Percentiles rank a stretch among this genome's conserved stretches.
These are phyloP conservation scores for Eulemur coronatus DNA, from an alignment of 2,797 vertebrate genomes.

Conservation along the genomic window DNA sequence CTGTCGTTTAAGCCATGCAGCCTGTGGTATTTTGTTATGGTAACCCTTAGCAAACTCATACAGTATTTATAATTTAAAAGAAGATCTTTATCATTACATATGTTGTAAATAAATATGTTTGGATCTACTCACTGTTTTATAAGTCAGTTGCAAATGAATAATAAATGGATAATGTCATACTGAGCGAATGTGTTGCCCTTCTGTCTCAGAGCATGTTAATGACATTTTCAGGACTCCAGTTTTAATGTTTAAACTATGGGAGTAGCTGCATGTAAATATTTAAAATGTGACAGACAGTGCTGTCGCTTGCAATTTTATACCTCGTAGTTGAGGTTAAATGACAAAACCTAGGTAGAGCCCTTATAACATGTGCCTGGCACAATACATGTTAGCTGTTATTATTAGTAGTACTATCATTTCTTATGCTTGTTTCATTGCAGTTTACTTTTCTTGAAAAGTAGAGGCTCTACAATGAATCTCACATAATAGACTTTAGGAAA, in stretches of 20 bases:
- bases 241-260: not conserved
- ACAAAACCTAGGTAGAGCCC: not conserved
- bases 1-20: not conserved
- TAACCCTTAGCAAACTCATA: no score
- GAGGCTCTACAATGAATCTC: not conserved
- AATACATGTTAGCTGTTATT: rapidly evolving
- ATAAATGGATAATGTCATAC: not conserved
- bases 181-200: not conserved
- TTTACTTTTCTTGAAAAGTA: not conserved
- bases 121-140: not conserved
- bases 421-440: not conserved
- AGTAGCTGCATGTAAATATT: not conserved
- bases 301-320: not conserved
- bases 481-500: not conserved
- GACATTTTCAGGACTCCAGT: not conserved
- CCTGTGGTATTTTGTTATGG: not conserved
- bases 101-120: not conserved
- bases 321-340: not conserved
- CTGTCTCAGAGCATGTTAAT: not conserved
- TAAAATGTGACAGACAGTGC: not conserved
- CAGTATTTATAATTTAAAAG: not conserved
- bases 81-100: not conserved
- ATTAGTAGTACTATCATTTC: not conserved
- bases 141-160: not conserved
- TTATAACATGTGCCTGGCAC: no score